These are phyloP conservation scores for Podilymbus podiceps DNA, from an alignment of 2,113 vertebrate genomes.

Conservation along the genomic window DNA sequence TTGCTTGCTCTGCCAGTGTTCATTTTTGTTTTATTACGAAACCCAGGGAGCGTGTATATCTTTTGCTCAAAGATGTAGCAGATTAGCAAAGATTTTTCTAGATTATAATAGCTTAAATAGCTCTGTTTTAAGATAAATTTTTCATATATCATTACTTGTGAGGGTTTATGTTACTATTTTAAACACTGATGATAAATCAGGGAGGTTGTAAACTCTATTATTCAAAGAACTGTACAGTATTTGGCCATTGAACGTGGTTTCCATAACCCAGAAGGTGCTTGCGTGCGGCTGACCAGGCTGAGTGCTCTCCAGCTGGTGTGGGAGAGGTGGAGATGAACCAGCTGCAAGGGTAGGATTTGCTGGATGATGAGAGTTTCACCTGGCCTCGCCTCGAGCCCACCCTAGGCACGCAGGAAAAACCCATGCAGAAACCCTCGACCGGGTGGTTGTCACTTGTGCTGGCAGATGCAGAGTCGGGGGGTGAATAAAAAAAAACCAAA, in stretches of 20 bases:
- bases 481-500: no score
- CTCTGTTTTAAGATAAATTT: background rate
- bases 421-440: accelerated
- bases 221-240: background rate
- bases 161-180: background rate
- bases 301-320: background rate
- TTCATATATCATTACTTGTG: background rate
- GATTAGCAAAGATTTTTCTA: background rate
- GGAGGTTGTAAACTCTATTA: background rate
- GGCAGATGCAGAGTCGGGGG: accelerated
- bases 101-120: background rate
- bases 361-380: background rate
- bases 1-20: slow-evolving; percentile 13
- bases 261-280: background rate
- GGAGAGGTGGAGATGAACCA: background rate
- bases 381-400: background rate
- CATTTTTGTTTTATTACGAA: background rate
- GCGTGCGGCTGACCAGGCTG: accelerated
- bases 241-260: background rate
- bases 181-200: slow-evolving; percentile 4
- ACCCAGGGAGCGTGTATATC: background rate
- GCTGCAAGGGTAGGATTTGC: background rate
- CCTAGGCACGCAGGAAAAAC: accelerated
- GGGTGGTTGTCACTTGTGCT: background rate
- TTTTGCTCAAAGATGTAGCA: background rate